These are phyloP conservation scores for Hemicentrotus pulcherrimus DNA, from an alignment of 35 echinoderm and acorn worm genomes.

Conservation along the genomic window DNA sequence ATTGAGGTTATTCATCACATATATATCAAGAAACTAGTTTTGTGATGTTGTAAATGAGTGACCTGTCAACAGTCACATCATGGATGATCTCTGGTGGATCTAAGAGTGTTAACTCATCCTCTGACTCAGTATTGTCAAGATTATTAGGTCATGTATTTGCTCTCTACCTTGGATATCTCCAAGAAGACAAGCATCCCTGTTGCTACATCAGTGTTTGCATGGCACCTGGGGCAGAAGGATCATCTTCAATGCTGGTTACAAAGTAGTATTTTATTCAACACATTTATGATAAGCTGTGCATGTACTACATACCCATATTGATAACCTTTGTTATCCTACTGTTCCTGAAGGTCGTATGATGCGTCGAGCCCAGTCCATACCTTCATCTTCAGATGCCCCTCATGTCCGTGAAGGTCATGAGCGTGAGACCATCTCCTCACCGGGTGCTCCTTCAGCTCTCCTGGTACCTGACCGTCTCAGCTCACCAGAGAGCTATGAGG, in stretches of 20 bases:
- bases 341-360: slow-evolving; percentile 34
- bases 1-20: not conserved
- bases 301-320: not conserved
- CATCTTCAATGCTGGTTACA: not conserved
- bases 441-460: not conserved
- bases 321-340: not conserved
- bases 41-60: not conserved
- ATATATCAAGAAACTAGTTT: not conserved
- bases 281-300: too few species aligned
- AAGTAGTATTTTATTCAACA: not conserved
- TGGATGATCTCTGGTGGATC: not conserved
- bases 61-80: not conserved
- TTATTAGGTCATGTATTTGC: not conserved
- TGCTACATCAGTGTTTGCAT: not conserved
- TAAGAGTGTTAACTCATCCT: not conserved
- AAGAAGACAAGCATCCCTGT: not conserved
- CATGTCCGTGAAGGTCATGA: slow-evolving; percentile 33
- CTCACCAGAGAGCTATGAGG: slow-evolving; percentile 85
- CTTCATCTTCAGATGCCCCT: slow-evolving; percentile 21
- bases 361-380: slow-evolving; percentile 40
- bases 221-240: not conserved
- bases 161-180: not conserved
- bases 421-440: not conserved
- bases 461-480: not conserved
- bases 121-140: not conserved